Evolutionary conservation across 2,888 invertebrate genomes (phyloP), one percentile per base, ranked within the genome.

Genomic region (Rhagophthalmus giganteus): DNA sequence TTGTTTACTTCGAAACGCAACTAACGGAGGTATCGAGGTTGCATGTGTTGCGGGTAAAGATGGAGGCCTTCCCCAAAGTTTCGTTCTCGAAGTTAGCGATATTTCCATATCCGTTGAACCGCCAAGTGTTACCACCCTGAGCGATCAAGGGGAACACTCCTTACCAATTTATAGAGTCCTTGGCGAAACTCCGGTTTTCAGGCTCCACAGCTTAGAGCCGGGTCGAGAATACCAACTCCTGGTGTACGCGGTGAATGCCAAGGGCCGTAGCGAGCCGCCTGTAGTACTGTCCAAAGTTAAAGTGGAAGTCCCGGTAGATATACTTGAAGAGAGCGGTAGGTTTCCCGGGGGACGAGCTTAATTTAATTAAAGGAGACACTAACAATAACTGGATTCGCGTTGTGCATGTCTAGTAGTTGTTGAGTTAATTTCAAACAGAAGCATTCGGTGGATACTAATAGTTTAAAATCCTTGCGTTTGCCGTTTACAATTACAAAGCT

Each of bases 211-310:
- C 58, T 78, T 93, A 50, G 82, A 87, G 48, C 86, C 90, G 10
- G 90, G 88, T 39, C 81, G 83, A 60, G 81, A 84, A 67, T 93
- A 92, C 75, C 87, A 88, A 67, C 81, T 91, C 58, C 78, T 85
- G 57, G 86, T 92, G 16, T 92, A 88, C 71, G 88, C 91, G 11
- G 87, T 88, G 61, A 93, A 92, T 62, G 86, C 88, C 4, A 83
- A 86, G 67, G 92, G 92, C 50, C 81, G 85, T 58, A 90, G 90
- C 57, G 78, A 81, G 45, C 85, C 85, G 39, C 86, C 90, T 1
- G 87, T 88, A 46, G 81, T 87, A 46, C 79, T 90, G 70, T 84
- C 83, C 50, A 83, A 83, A 66, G 79, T 87, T 58, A 66, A 67
- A 58, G 63, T 15, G 58, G 65, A 65, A 52, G 54, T 61, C 55